These are phyloP conservation scores for Polypterus bichir DNA, from an alignment of 2,113 vertebrate genomes.

Conservation along the genomic window DNA sequence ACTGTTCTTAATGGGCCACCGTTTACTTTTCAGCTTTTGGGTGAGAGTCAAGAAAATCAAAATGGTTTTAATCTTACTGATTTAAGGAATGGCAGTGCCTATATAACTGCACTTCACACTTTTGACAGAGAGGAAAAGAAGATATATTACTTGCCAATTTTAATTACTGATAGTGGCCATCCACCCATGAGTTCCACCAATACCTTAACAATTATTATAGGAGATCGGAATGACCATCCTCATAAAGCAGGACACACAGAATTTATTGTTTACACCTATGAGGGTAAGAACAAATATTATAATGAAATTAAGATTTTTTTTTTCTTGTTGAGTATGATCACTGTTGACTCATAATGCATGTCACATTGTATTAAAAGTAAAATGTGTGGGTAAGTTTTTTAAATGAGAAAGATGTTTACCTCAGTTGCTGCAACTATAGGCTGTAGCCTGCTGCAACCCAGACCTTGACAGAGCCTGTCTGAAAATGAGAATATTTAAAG, in stretches of 20 bases:
- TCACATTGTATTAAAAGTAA: too few relatives aligned
- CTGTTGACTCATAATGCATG: not conserved
- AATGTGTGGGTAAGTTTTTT: too few relatives aligned
- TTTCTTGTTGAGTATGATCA: not conserved
- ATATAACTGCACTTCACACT: slow-evolving; percentile 49
- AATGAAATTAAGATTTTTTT: too few relatives aligned
- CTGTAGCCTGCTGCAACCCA: too few relatives aligned
- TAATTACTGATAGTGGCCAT: slow-evolving; percentile 68
- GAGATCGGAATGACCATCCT: slow-evolving; percentile 73
- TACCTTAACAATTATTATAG: slow-evolving; percentile 61
- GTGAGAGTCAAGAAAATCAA: slow-evolving; percentile 27
- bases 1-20: slow-evolving; percentile 52
- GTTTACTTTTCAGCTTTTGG: slow-evolving; percentile 61
- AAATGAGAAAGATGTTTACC: too few relatives aligned
- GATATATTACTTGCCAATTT: slow-evolving; percentile 56
- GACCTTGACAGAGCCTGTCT: too few relatives aligned
- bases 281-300: slow-evolving; percentile 41
- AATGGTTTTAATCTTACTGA: slow-evolving; percentile 63
- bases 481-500: too few relatives aligned
- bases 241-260: slow-evolving; percentile 65
- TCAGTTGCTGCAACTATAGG: too few relatives aligned
- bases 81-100: slow-evolving; percentile 62
- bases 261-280: slow-evolving; percentile 65
- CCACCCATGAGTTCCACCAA: slow-evolving; percentile 70
- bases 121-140: slow-evolving; percentile 72